A percentile compares a stretch with the other conserved stretches of the same genome.
Conservation (phyloP, 2,888 invertebrate species). For the Drosophila anomelani region DNA sequence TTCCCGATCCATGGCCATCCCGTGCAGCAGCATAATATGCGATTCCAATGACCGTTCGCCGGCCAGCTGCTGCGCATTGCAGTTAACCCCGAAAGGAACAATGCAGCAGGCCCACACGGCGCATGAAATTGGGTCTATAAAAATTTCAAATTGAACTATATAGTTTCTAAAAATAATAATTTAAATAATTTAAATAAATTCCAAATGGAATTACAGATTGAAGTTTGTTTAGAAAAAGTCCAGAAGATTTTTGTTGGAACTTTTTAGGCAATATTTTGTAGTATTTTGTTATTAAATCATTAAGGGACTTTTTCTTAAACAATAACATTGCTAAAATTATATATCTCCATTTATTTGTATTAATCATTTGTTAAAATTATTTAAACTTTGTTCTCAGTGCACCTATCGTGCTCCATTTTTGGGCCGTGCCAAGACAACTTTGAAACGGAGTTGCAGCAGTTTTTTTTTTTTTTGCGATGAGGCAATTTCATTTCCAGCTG, state of each 20-base stretch:
- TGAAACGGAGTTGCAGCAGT: conserved; percentile 34
- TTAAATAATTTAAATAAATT: neutral
- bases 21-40: conserved; percentile 34
- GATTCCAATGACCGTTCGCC: conserved; percentile 42
- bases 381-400: conserved; percentile 20
- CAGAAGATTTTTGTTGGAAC: too few relatives aligned
- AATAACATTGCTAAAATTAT: too few relatives aligned
- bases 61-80: conserved; percentile 74
- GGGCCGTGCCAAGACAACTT: conserved; percentile 54
- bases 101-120: conserved; percentile 61
- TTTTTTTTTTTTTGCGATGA: conserved; percentile 1
- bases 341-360: too few relatives aligned
- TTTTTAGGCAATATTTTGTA: neutral
- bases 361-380: too few relatives aligned
- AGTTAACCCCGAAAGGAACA: conserved; percentile 76
- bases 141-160: neutral
- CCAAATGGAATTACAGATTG: neutral
- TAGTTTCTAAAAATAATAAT: neutral
- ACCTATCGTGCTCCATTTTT: conserved; percentile 70
- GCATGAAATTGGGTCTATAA: neutral
- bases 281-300: neutral
- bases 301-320: neutral
- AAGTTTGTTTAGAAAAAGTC: too few relatives aligned
- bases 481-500: conserved; percentile 41
- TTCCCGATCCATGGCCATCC: conserved; percentile 9